Evolutionary conservation across 2,797 vertebrate genomes (phyloP).

Genomic region (Spheniscus humboldti): DNA sequence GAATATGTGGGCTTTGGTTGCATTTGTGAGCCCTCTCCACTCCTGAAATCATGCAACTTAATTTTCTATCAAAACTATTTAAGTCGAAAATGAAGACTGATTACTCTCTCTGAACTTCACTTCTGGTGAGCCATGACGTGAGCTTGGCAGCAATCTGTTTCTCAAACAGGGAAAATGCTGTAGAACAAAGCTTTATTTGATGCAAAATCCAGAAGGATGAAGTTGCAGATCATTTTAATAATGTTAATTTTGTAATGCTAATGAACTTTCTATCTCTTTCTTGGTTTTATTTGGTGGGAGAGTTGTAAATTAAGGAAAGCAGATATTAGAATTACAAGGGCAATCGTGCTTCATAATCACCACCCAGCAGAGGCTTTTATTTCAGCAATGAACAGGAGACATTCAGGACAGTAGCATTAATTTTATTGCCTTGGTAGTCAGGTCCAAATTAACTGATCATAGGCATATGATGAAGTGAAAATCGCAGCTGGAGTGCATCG

Average conservation of each 20-base stretch:
- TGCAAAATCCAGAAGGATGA: not conserved
- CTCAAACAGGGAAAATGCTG: not conserved
- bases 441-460: not conserved
- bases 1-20: not conserved
- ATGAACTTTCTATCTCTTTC: not conserved
- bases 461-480: not conserved
- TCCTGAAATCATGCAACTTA: rapidly evolving
- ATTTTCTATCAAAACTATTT: not conserved
- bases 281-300: not conserved
- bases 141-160: not conserved
- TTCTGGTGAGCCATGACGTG: not conserved
- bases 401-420: not conserved
- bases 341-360: not conserved
- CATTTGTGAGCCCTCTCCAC: not conserved
- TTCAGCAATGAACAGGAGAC: not conserved
- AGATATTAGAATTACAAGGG: not conserved
- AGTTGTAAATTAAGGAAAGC: not conserved
- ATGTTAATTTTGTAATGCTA: not conserved
- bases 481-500: not conserved
- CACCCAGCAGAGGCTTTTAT: not conserved
- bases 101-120: not conserved
- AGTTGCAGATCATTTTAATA: not conserved
- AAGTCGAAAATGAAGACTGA: not conserved
- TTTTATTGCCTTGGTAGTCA: not conserved
- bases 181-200: not conserved